Evolutionary conservation across 2,113 vertebrate genomes (phyloP).

Genomic region (Solea solea): DNA sequence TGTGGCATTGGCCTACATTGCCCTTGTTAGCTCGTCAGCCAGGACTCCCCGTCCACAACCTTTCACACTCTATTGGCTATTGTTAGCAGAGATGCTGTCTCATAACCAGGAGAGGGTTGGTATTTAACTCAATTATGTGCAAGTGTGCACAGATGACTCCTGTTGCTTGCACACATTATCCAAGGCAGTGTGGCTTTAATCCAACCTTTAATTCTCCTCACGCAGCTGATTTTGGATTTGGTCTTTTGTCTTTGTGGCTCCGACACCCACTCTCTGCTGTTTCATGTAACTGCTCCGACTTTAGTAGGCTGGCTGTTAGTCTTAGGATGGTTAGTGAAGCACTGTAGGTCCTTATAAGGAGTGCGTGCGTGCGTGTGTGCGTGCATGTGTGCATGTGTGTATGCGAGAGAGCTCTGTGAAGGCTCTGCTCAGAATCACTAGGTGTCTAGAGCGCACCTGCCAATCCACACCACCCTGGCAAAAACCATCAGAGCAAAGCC

Average conservation of each 20-base stretch:
- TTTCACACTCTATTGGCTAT: slow-evolving; percentile 15
- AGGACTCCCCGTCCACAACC: slow-evolving; percentile 41
- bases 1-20: slow-evolving; percentile 39
- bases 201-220: slow-evolving; percentile 2
- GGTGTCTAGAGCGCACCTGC: slow-evolving; percentile 71
- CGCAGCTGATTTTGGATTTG: slow-evolving; percentile 42
- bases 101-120: slow-evolving; percentile 26
- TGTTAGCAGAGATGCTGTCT: slow-evolving; percentile 46
- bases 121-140: slow-evolving; percentile 49
- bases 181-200: slow-evolving; percentile 6
- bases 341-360: slow-evolving; percentile 65
- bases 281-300: slow-evolving; percentile 44
- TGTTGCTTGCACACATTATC: slow-evolving; percentile 16
- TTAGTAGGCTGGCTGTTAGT: slow-evolving; percentile 31
- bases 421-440: slow-evolving; percentile 71
- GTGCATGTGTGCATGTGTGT: slow-evolving; percentile 14
- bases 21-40: slow-evolving; percentile 38
- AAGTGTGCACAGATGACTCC: slow-evolving; percentile 11
- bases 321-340: slow-evolving; percentile 17
- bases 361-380: slow-evolving; percentile 7
- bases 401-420: slow-evolving; percentile 12
- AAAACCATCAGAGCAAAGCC: slow-evolving; percentile 44
- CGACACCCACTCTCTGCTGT: slow-evolving; percentile 46
- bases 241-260: slow-evolving; percentile 29
- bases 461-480: slow-evolving; percentile 53